Percentiles rank a stretch among this genome's conserved stretches.
Evolutionary conservation across 2,113 vertebrate species (phyloP).

Genomic region (Anser brachyrhynchus): DNA sequence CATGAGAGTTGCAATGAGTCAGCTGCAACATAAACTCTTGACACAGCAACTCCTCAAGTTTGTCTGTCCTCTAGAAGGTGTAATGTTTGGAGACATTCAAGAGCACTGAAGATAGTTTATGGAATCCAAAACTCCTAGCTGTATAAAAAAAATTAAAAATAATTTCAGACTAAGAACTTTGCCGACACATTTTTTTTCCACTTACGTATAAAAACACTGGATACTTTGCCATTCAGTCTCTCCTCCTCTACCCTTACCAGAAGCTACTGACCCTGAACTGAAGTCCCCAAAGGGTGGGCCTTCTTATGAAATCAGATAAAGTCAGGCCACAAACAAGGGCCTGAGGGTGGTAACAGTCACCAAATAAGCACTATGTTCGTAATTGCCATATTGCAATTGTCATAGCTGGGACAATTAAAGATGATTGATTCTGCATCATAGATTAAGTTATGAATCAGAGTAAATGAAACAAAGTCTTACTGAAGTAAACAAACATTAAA

Average conservation of each 20-base stretch:
- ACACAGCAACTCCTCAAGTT: background rate
- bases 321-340: background rate
- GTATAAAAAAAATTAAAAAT: background rate
- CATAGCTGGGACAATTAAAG: background rate
- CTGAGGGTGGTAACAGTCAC: background rate
- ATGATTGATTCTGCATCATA: background rate
- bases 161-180: background rate
- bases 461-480: background rate
- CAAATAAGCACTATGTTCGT: background rate
- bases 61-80: background rate
- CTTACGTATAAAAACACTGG: background rate
- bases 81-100: background rate
- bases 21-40: background rate
- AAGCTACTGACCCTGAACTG: background rate
- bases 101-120: background rate
- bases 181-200: background rate
- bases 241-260: background rate
- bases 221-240: background rate
- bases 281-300: background rate
- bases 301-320: background rate
- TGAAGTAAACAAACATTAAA: background rate
- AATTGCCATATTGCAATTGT: background rate
- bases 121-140: background rate
- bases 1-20: background rate
- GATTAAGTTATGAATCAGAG: background rate